Evolutionary conservation across 2,113 vertebrate genomes (phyloP).

Genomic region (Tragelaphus imberbis): DNA sequence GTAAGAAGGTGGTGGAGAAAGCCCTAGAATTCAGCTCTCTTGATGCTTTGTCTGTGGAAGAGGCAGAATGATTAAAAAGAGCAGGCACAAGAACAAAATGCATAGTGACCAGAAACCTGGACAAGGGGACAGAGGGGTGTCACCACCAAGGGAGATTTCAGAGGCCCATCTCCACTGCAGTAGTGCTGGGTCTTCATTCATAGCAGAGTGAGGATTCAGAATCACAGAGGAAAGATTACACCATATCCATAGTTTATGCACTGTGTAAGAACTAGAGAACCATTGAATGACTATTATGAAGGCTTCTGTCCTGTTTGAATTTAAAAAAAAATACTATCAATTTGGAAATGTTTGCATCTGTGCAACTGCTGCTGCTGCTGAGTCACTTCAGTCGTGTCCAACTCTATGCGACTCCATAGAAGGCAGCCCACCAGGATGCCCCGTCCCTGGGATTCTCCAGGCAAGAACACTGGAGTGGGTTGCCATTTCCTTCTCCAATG

Average conservation of each 20-base stretch:
- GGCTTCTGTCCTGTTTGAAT: background rate
- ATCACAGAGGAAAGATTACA: background rate
- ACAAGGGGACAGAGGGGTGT: fast-evolving
- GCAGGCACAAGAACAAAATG: background rate
- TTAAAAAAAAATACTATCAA: background rate
- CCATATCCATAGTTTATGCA: too few relatives aligned
- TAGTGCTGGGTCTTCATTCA: background rate
- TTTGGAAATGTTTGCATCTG: background rate
- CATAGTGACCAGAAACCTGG: too few relatives aligned
- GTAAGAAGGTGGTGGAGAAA: background rate
- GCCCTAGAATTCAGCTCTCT: background rate
- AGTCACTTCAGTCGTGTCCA: too few relatives aligned
- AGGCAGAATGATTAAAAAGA: background rate
- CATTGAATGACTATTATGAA: background rate
- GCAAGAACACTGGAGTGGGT: too few relatives aligned
- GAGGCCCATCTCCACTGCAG: too few relatives aligned
- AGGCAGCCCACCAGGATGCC: too few relatives aligned
- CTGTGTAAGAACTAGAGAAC: background rate
- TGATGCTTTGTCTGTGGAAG: background rate
- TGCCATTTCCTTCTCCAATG: too few relatives aligned
- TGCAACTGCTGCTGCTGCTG: background rate
- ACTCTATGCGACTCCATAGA: too few relatives aligned
- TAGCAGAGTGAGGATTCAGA: background rate
- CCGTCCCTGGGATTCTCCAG: too few relatives aligned
- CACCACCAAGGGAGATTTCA: fast-evolving